Conservation (phyloP, 2,797 vertebrate species). For the Sebastes steindachneri region DNA sequence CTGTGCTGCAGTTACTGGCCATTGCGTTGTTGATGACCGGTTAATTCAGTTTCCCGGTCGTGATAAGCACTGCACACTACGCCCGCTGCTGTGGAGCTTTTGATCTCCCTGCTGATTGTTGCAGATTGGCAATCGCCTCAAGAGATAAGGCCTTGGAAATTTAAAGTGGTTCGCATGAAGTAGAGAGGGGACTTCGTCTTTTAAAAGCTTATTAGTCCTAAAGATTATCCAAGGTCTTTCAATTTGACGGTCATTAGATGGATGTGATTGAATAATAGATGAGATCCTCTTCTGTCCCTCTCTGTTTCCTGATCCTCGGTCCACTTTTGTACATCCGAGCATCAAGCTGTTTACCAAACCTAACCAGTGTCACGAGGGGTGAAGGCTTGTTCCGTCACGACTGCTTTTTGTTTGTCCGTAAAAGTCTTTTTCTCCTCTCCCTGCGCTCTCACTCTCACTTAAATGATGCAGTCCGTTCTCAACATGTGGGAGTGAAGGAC, state of each 20-base stretch:
- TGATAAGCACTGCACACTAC: slow-evolving; percentile 30
- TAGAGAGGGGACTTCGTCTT: slow-evolving; percentile 57
- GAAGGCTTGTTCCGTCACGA: slow-evolving; percentile 21
- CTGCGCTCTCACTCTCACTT: slow-evolving; percentile 36
- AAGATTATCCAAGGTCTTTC: slow-evolving; percentile 69
- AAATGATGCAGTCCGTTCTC: slow-evolving; percentile 60
- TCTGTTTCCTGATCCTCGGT: slow-evolving; percentile 45
- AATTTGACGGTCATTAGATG: slow-evolving; percentile 68
- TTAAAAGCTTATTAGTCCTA: slow-evolving; percentile 67
- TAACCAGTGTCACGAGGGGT: slow-evolving; percentile 20
- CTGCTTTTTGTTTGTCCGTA: slow-evolving; percentile 51
- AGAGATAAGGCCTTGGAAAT: slow-evolving; percentile 63
- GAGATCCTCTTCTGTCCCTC: slow-evolving; percentile 51
- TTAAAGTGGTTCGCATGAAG: slow-evolving; percentile 44
- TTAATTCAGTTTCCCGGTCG: slow-evolving; percentile 57
- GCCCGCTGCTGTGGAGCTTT: slow-evolving; percentile 43
- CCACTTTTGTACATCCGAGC: slow-evolving; percentile 36
- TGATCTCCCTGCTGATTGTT: slow-evolving; percentile 69
- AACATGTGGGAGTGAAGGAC: slow-evolving; percentile 54
- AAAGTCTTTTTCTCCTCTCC: slow-evolving; percentile 41
- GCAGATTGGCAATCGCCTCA: slow-evolving; percentile 59
- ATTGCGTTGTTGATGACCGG: slow-evolving; percentile 27
- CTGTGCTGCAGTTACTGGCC: slow-evolving; percentile 23
- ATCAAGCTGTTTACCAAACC: slow-evolving; percentile 16
- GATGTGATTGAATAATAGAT: slow-evolving; percentile 67